Evolutionary conservation across 2,113 vertebrate species (phyloP).

Genomic region (Sardina pilchardus): DNA sequence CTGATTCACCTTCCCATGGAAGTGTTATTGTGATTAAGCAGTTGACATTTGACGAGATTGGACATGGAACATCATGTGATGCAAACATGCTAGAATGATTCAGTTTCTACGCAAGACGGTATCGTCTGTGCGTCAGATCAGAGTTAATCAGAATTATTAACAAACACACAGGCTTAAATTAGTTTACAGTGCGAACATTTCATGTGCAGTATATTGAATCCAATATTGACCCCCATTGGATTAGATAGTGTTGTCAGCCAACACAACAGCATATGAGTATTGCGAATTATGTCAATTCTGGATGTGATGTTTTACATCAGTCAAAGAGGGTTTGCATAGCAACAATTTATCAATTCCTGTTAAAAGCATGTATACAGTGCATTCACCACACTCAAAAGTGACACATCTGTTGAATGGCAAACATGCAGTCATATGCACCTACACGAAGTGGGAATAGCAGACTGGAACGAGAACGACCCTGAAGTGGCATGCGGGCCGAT

Average conservation of each 20-base stretch:
- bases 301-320: not conserved
- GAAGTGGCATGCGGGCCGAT: not conserved
- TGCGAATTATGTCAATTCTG: not conserved
- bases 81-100: not conserved
- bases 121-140: not conserved
- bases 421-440: not conserved
- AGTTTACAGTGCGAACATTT: not conserved
- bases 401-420: not conserved
- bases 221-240: not conserved
- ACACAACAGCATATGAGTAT: not conserved
- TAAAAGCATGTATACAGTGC: not conserved
- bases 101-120: not conserved
- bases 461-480: not conserved
- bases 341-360: not conserved
- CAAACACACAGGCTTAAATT: not conserved
- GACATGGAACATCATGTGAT: not conserved
- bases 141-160: not conserved
- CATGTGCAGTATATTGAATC: not conserved
- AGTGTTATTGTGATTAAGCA: not conserved
- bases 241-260: not conserved
- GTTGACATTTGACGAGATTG: not conserved
- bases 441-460: not conserved
- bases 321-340: not conserved
- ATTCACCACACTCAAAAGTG: not conserved
- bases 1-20: not conserved